A percentile compares a stretch with the other conserved stretches of the same genome.
Conservation (phyloP, 1,140 invertebrate species). For the Aphelinus atriplicis region DNA sequence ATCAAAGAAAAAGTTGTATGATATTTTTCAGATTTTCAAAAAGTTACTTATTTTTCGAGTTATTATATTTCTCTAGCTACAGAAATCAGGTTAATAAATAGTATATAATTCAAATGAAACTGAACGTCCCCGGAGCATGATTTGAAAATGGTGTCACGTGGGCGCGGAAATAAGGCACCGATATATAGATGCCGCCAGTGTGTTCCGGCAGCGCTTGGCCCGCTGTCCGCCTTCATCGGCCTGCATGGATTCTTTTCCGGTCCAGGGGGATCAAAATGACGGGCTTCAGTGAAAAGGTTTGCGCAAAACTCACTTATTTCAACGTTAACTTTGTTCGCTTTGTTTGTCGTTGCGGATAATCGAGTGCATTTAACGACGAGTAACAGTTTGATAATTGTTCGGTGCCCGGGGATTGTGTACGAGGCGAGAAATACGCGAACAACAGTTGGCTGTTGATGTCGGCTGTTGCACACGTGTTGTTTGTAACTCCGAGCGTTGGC, state of each 20-base stretch:
- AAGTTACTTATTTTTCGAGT: too few relatives aligned
- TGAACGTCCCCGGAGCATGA: too few relatives aligned
- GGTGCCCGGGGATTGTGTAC: neutral
- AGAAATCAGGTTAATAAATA: too few relatives aligned
- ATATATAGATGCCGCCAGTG: neutral
- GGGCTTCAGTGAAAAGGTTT: conserved; percentile 61
- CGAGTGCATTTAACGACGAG: neutral
- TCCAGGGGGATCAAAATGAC: conserved; percentile 52
- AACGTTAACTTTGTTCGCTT: neutral
- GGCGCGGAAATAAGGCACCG: too few relatives aligned
- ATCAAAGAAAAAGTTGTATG: too few relatives aligned
- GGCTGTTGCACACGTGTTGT: conserved; percentile 43
- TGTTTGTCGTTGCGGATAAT: neutral
- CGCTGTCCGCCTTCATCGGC: neutral
- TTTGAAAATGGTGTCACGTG: too few relatives aligned
- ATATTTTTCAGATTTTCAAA: too few relatives aligned
- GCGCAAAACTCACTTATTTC: conserved; percentile 47
- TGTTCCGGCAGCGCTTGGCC: conserved; percentile 25
- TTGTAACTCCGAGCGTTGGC: neutral
- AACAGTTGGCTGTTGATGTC: neutral
- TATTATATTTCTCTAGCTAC: too few relatives aligned
- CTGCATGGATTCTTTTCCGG: conserved; percentile 52
- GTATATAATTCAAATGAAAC: too few relatives aligned
- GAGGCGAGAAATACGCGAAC: neutral
- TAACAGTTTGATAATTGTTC: neutral